phyloP scores from a whole-genome alignment of 2,113 vertebrate genomes.

The Odocoileus virginianus region DNA sequence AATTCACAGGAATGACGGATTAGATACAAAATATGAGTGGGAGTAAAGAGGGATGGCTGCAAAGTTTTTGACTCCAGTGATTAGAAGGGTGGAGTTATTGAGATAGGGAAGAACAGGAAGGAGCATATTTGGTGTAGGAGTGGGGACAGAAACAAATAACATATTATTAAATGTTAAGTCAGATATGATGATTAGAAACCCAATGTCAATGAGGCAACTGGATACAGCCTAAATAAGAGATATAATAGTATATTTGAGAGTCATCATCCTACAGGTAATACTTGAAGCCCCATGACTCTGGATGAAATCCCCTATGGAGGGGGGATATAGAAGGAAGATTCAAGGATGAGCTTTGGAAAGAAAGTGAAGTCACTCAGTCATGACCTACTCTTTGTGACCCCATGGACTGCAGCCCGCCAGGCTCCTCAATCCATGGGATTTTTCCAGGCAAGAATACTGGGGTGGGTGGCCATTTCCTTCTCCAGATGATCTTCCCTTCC shows the following conservation, averaged over 20 bases:
- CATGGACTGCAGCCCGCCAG: not conserved
- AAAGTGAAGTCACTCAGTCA: not conserved
- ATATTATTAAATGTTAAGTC: not conserved
- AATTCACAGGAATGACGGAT: not conserved
- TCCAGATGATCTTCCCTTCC: not conserved
- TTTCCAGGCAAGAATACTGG: not conserved
- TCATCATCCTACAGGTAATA: not conserved
- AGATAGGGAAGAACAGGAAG: not conserved
- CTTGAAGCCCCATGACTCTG: not conserved
- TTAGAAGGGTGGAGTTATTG: not conserved
- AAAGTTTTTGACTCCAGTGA: not conserved
- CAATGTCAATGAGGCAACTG: not conserved
- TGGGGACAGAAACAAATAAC: not conserved
- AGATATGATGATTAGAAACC: not conserved
- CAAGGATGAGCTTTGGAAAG: not conserved
- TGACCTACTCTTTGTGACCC: not conserved
- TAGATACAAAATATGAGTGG: not conserved
- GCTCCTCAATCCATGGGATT: not conserved
- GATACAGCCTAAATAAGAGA: not conserved
- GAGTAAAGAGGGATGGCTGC: not conserved
- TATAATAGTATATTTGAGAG: not conserved
- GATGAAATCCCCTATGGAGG: not conserved
- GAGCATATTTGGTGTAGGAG: not conserved
- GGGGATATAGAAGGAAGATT: not conserved
- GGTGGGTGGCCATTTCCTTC: not conserved